Conservation (phyloP, 1,140 invertebrate species). For the Magallana angulata region DNA sequence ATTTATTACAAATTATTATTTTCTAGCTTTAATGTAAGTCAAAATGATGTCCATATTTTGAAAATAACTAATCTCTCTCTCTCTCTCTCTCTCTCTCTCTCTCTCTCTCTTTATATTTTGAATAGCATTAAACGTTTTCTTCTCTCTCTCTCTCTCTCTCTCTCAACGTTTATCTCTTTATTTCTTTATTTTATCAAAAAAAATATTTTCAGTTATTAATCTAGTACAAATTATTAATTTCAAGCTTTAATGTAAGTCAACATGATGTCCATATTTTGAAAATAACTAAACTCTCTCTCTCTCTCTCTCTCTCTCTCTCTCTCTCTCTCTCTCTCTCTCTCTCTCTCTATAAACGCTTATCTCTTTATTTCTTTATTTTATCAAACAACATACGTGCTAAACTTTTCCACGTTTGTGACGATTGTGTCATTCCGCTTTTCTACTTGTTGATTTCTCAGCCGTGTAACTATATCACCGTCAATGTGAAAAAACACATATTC, state of each 20-base stretch:
- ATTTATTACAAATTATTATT: no score
- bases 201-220: no score
- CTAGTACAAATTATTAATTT: no score
- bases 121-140: no score
- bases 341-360: no score
- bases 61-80: not conserved
- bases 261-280: not conserved
- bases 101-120: not conserved
- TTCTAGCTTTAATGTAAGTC: no score
- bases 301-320: no score
- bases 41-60: not conserved
- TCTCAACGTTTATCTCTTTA: no score
- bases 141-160: not conserved
- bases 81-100: not conserved
- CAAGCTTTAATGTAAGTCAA: no score
- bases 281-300: not conserved
- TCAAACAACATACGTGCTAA: slow-evolving; percentile 3
- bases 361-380: not conserved
- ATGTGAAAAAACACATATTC: slow-evolving; percentile 35
- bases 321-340: no score
- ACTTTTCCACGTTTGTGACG: not conserved
- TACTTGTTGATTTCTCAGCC: not conserved
- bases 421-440: not conserved
- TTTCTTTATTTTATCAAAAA: no score
- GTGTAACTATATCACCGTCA: not conserved